Conservation (phyloP, 2,797 vertebrate genomes). For the Crocidura indochinensis region DNA sequence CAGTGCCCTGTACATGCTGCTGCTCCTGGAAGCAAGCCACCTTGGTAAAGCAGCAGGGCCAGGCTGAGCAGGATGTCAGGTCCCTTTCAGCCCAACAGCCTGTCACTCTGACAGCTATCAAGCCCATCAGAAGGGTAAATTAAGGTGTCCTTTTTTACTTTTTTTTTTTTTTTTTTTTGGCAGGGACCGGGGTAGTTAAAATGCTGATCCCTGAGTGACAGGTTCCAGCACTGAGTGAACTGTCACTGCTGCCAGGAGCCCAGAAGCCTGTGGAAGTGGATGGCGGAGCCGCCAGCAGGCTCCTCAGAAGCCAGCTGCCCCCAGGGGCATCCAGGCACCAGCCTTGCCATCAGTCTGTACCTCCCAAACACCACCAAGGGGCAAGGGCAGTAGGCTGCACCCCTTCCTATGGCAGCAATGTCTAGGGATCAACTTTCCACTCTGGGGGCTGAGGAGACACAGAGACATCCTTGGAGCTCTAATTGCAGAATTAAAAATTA, state of each 20-base stretch:
- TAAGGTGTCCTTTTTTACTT: conserved; percentile 67
- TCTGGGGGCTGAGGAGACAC: not conserved
- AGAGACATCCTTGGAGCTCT: conserved; percentile 12
- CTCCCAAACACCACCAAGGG: conserved; percentile 63
- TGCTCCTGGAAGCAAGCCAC: not conserved
- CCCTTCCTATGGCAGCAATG: not conserved
- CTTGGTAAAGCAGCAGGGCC: conserved; percentile 19
- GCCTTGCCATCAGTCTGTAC: conserved; percentile 52
- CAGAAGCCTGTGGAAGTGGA: conserved; percentile 46
- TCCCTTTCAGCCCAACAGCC: conserved; percentile 70
- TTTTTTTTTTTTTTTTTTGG: conserved; percentile 49
- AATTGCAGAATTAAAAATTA: conserved; percentile 73
- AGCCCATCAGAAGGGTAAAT: conserved; percentile 80
- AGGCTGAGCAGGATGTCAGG: conserved; percentile 57
- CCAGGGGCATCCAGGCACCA: conserved; percentile 71
- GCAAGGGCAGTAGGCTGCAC: not conserved
- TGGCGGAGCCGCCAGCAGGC: conserved; percentile 64
- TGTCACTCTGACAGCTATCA: conserved; percentile 81
- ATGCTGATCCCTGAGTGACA: conserved; percentile 83
- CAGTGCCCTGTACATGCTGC: accelerated
- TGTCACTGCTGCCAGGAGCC: conserved; percentile 69
- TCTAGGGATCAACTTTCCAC: conserved; percentile 51
- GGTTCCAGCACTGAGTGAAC: conserved; percentile 80
- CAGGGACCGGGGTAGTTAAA: conserved; percentile 75
- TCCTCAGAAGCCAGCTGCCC: conserved; percentile 80